Percentiles rank a stretch among this genome's conserved stretches.
Evolutionary conservation across 2,113 vertebrate genomes (phyloP).

Genomic region (Copsychus sechellarum): DNA sequence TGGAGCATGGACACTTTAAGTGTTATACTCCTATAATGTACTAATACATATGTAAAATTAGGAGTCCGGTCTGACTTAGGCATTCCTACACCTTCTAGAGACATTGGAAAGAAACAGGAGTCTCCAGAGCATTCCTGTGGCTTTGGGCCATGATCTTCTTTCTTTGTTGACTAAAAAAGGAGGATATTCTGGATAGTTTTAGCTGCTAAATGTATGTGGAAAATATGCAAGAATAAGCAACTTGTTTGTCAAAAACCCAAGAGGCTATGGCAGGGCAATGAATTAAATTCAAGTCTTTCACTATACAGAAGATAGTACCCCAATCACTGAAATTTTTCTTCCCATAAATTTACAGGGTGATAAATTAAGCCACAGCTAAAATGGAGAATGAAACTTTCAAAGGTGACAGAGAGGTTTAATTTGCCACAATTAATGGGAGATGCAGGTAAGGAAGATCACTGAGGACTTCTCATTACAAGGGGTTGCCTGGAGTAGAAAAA

Average conservation of each 20-base stretch:
- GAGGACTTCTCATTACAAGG: neutral
- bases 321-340: neutral
- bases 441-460: neutral
- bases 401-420: neutral
- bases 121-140: neutral
- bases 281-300: neutral
- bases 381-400: neutral
- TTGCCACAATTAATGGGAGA: neutral
- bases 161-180: neutral
- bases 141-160: neutral
- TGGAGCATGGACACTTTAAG: neutral
- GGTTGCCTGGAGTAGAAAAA: neutral
- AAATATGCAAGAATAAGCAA: neutral
- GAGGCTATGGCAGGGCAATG: neutral
- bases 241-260: neutral
- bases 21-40: neutral
- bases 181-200: neutral
- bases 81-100: neutral
- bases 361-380: neutral
- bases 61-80: neutral
- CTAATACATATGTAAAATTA: neutral
- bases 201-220: neutral
- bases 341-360: neutral
- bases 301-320: neutral
- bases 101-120: neutral